Evolutionary conservation across 2,797 vertebrate genomes (phyloP), one percentile per base, ranked within the genome.

Genomic region (Sebastes cheni): DNA sequence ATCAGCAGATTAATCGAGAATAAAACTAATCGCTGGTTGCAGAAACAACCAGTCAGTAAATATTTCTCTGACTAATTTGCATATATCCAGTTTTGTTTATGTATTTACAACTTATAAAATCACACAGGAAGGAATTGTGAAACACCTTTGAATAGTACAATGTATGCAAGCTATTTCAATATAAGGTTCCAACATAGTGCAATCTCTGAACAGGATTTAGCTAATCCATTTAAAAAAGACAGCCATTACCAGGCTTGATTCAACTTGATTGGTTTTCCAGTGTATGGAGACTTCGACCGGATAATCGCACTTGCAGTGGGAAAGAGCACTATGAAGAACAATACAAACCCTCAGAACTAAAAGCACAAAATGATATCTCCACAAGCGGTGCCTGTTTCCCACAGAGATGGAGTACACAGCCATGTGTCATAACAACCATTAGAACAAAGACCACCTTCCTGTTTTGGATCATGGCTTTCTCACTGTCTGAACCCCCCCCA

Each of bases 341-440:
- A 89, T 25, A 13, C 30, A 61, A 88, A 70, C 77, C 74, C 50
- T 71, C 39, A 83, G 50, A 81, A 73, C 65, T 56, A 60, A 82
- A 86, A 88, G 68, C 46, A 83, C 70, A 85, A 77, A 46, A 87
- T 65, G 59, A 76, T 80, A 85, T 68, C 62, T 80, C 59, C 46
- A 62, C 86, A 80, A 72, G 80, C 79, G 58, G 60, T 29, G 81
- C 72, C 60, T 13, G 66, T 84, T 87, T 89, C 87, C 86, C 88
- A 88, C 82, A 85, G 82, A 69, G 77, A 75, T 22, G 27, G 52
- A 75, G 29, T 34, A 75, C 72, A 84, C 77, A 61, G 32, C 50
- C 39, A 20, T 67, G 73, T 83, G 89, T 87, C 87, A 91, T 86
- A 93, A 93, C 91, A 93, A 80, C 88, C 46, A 85, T 91, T 88